phyloP scores from a whole-genome alignment of 2,888 invertebrate species.

The Synanthedon vespiformis region DNA sequence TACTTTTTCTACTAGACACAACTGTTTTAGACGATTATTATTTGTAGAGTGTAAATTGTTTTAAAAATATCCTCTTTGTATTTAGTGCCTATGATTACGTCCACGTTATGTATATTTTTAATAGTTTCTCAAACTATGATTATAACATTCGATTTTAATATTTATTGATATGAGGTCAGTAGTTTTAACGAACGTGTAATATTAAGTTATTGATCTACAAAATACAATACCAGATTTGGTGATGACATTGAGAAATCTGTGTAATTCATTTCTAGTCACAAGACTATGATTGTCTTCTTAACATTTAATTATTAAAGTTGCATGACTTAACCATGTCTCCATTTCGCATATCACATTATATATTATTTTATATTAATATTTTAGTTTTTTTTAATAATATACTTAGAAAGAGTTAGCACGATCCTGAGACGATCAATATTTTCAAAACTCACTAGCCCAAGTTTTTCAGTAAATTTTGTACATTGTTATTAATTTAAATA shows the following conservation, averaged over 20 bases:
- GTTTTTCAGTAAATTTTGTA: no score
- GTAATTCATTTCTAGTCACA: conserved; percentile 63
- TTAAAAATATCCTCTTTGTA: conserved; percentile 45
- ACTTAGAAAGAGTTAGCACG: background rate
- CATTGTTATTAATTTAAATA: no score
- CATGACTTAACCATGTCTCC: conserved; percentile 16
- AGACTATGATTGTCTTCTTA: conserved; percentile 60
- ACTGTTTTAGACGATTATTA: conserved; percentile 50
- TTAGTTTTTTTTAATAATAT: background rate
- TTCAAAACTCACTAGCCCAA: no score
- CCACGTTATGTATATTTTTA: conserved; percentile 55
- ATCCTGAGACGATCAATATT: background rate
- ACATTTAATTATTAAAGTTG: conserved; percentile 22
- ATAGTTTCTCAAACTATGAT: conserved; percentile 43
- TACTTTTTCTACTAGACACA: conserved; percentile 53
- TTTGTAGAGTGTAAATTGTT: conserved; percentile 62
- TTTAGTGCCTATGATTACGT: conserved; percentile 59
- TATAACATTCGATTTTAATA: conserved; percentile 53
- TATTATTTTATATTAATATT: background rate
- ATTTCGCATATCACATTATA: conserved; percentile 12
- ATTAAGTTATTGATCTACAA: conserved; percentile 37
- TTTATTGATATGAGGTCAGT: conserved; percentile 67
- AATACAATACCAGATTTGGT: conserved; percentile 40
- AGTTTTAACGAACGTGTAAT: conserved; percentile 39
- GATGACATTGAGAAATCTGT: conserved; percentile 40